phyloP scores from a whole-genome alignment of 2,113 vertebrate genomes.

The Tauraco erythrolophus region DNA sequence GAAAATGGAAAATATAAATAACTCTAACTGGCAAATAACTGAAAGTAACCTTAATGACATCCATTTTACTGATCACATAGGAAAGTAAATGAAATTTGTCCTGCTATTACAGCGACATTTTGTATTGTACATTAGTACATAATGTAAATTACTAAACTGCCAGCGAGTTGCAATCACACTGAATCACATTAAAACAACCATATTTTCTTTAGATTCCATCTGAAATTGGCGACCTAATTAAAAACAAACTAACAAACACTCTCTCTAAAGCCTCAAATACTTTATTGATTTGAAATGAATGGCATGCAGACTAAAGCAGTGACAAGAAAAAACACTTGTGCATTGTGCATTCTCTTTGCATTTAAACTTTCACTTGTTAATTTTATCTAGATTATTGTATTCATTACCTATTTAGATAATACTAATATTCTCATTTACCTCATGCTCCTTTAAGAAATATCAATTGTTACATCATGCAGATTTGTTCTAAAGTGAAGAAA shows the following conservation, averaged over 20 bases:
- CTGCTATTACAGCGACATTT: background rate
- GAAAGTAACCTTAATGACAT: background rate
- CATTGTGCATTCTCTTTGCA: background rate
- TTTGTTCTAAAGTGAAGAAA: background rate
- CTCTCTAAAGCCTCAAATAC: background rate
- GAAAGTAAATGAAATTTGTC: background rate
- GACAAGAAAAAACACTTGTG: background rate
- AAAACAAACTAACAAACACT: background rate
- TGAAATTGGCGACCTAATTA: background rate
- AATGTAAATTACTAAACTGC: background rate
- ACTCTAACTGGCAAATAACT: background rate
- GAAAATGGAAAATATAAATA: background rate
- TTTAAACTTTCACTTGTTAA: background rate
- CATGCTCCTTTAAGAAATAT: background rate
- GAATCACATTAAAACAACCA: background rate
- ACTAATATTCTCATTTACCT: background rate
- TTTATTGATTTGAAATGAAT: background rate
- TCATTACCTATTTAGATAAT: background rate
- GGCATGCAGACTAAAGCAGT: background rate
- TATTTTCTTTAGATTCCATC: background rate
- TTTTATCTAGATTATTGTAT: background rate
- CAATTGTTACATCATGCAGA: background rate
- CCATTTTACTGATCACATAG: background rate
- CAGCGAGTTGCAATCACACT: background rate
- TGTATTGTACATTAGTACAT: accelerated